These are phyloP conservation scores for Zaprionus nigranus DNA, from an alignment of 1,140 invertebrate species.

Conservation along the genomic window DNA sequence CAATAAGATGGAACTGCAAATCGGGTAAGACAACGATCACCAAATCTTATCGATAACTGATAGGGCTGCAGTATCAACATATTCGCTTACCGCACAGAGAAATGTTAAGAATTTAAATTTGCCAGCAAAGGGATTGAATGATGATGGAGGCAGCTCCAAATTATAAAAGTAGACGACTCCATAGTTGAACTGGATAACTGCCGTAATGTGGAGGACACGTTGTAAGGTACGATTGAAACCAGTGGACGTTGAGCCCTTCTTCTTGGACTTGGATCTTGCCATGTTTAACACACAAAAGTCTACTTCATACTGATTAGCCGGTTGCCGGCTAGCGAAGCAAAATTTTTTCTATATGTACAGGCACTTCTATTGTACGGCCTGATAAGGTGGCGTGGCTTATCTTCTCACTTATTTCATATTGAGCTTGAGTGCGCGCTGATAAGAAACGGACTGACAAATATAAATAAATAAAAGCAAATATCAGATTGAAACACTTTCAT, in stretches of 20 bases:
- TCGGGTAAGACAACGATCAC: background rate
- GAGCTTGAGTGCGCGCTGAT: slow-evolving; percentile 15
- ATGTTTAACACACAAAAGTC: slow-evolving; percentile 59
- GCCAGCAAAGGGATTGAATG: slow-evolving; percentile 86
- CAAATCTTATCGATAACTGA: slow-evolving; percentile 17
- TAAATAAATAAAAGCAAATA: slow-evolving; percentile 27
- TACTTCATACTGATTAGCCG: slow-evolving; percentile 63
- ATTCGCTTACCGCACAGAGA: slow-evolving; percentile 89
- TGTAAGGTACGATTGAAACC: slow-evolving; percentile 66
- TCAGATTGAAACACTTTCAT: slow-evolving; percentile 47
- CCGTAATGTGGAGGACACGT: slow-evolving; percentile 63
- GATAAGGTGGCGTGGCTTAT: slow-evolving; percentile 57
- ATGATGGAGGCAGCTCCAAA: slow-evolving; percentile 52
- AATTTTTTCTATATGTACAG: slow-evolving; percentile 5
- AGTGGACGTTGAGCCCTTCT: slow-evolving; percentile 62
- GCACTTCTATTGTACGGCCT: slow-evolving; percentile 1
- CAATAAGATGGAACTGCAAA: background rate
- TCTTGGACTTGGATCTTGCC: slow-evolving; percentile 64
- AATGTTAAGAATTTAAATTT: slow-evolving; percentile 95
- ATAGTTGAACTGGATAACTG: slow-evolving; percentile 68
- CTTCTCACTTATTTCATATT: slow-evolving; percentile 29
- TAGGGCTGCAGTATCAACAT: slow-evolving; percentile 16
- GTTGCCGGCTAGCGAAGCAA: slow-evolving; percentile 28
- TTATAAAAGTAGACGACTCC: slow-evolving; percentile 59
- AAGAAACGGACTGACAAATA: slow-evolving; percentile 35